Evolutionary conservation across 1,140 invertebrate species (phyloP), one percentile per base, ranked within the genome.

Genomic region (Drosophila biarmipes): DNA sequence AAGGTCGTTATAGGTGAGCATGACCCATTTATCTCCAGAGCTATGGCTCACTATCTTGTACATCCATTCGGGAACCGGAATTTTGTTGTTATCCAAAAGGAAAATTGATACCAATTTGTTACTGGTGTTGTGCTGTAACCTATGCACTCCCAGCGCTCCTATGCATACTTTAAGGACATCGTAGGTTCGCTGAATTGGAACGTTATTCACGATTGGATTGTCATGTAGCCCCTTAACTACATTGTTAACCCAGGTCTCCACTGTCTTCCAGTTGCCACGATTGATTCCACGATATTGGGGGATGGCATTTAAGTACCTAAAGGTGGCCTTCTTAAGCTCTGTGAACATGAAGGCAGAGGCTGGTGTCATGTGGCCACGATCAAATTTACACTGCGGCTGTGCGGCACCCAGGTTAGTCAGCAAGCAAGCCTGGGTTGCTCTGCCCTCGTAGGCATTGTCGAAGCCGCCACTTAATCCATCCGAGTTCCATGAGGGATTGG

Each of bases 181-280:
- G 27, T 29, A 55, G 27, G 24, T 40, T 38, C 38, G 37, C 10
- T 2, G 4, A 17, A 42, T 19, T 42, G 1, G 10, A 19, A 17
- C 10, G 17, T 17, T 42, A 10, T 42, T 42, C 8, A 17, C 10
- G 7, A 12, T 10, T 11, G 24, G n/a, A 4, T 10, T 6, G 15
- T 48, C 43, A 24, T 24, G 8, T 2, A 7, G 6, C 17, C 24
- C 24, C n/a, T 8, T 4, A 10, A 38, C n/a, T 0, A 74, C 34
- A 5, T 46, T 43, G 2, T 56, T 64, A 3, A 78, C 27, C 54
- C 55, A 84, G 10, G 7, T 37, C 15, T 82, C 78, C 4, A 81
- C 49, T 6, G 27, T 38, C 11, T 77, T 81, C 78, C 78, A 81
- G 19, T 82, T 82, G 61, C 73, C 48, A 8, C 59, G 68, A 54